These are phyloP conservation scores for Melanotaenia parkinsoni DNA, from an alignment of 2,797 vertebrate species.

Conservation along the genomic window DNA sequence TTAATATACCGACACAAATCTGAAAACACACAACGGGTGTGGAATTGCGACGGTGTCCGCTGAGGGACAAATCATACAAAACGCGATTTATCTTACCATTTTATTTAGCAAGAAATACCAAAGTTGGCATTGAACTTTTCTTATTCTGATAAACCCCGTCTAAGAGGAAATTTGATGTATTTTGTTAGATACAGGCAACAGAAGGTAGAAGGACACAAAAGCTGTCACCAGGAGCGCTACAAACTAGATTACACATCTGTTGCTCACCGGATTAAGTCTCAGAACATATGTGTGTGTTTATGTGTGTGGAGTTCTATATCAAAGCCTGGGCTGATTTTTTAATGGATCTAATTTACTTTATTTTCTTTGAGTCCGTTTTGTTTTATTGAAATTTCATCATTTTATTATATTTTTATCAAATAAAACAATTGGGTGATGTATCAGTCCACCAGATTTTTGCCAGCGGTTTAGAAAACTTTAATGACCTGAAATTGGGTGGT, in stretches of 20 bases:
- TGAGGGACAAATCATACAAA: conserved; percentile 46
- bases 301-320: background rate
- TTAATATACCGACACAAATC: accelerated
- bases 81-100: conserved; percentile 1
- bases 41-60: conserved; percentile 27
- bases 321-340: too few species aligned
- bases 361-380: too few species aligned
- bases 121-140: background rate
- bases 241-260: conserved; percentile 5
- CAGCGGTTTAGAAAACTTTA: too few species aligned
- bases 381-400: too few species aligned
- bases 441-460: too few species aligned
- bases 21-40: background rate
- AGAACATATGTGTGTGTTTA: background rate
- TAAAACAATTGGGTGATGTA: too few species aligned
- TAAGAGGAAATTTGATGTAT: background rate
- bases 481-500: too few species aligned
- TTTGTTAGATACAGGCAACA: conserved; percentile 3
- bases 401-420: too few species aligned
- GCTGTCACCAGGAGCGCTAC: conserved; percentile 18
- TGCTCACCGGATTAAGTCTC: conserved; percentile 7
- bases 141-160: background rate
- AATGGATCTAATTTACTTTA: background rate
- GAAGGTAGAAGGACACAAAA: background rate
- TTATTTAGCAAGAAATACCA: background rate